Conservation (phyloP, 2,888 invertebrate genomes). For the Colletes collaris region DNA sequence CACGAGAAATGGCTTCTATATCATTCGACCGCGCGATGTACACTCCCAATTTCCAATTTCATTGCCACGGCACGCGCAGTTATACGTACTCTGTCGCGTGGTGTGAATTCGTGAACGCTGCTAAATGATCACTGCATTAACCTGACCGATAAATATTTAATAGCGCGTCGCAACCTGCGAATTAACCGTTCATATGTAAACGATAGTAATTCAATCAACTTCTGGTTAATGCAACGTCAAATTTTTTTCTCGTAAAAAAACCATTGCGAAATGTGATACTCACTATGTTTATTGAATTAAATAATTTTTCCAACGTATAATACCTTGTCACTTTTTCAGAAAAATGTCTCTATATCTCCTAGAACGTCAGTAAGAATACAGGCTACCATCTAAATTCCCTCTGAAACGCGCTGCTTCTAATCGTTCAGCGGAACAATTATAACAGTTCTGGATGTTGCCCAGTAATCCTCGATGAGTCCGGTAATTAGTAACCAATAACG, state of each 20-base stretch:
- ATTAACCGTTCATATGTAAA: conserved; percentile 42
- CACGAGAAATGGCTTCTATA: conserved; percentile 79
- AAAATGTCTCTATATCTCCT: too few relatives aligned
- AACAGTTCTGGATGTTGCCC: too few relatives aligned
- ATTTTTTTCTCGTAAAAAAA: conserved; percentile 25
- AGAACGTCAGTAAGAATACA: too few relatives aligned
- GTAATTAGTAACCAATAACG: too few relatives aligned
- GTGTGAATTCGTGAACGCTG: conserved; percentile 38
- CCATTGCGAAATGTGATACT: neutral
- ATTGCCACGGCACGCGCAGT: conserved; percentile 57
- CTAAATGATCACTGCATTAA: conserved; percentile 54
- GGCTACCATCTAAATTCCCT: too few relatives aligned
- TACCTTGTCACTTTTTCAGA: too few relatives aligned
- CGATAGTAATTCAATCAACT: conserved; percentile 37
- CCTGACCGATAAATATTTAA: conserved; percentile 54
- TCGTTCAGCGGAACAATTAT: too few relatives aligned
- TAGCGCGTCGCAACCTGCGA: conserved; percentile 23
- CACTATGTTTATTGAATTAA: conserved; percentile 15
- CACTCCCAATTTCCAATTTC: conserved; percentile 79
- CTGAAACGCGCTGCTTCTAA: too few relatives aligned
- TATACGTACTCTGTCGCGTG: conserved; percentile 35
- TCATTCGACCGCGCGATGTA: conserved; percentile 74
- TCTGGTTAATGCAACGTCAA: conserved; percentile 6
- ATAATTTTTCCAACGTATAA: too few relatives aligned
- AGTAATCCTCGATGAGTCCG: too few relatives aligned